Evolutionary conservation across 92 coral and sea anemone genomes (phyloP), one percentile per base, ranked within the genome.

Genomic region (Heteractis magnifica): DNA sequence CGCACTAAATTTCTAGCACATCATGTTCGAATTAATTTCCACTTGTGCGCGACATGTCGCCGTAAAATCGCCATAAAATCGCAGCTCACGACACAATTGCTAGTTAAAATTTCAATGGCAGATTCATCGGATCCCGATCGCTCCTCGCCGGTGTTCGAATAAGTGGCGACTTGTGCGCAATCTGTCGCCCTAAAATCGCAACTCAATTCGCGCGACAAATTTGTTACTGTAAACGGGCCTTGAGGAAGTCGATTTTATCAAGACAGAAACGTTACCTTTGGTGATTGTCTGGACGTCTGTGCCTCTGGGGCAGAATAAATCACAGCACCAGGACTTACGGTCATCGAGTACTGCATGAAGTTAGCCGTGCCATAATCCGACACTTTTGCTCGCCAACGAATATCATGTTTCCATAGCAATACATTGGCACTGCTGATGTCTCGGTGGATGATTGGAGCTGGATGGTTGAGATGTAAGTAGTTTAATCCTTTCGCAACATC

Each of bases 311-410:
- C 92, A 7, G 92, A 89, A 80, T 94, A 94, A 49, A 90, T 88
- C 76, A 75, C 62, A 10, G 95, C 94, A 52, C 98, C 98, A 34
- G 98, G 98, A 56, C 83, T 83, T 0, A 77, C 85, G 13, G 98
- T 94, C 94, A 87, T 94, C 84, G 89, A 84, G 79, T 92, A 90
- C 14, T 88, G 93, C 89, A 94, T 79, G 82, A 94, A 90, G 53
- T 90, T 94, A 8, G 95, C 98, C 5, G 98, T 91, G 52, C 98
- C 98, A 52, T 94, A 92, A 75, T 94, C 98, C 51, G 98, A 94
- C 18, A 94, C 89, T 85, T 94, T 94, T 19, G 89, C 98, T 50
- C 92, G 77, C 94, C 95, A 94, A 9, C 73, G 81, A 51, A 88
- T 84, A 52, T 89, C 89, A 15, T 89, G 92, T 88, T 71, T 73